Conservation (phyloP, 2,113 vertebrate species). For the Alethe diademata region DNA sequence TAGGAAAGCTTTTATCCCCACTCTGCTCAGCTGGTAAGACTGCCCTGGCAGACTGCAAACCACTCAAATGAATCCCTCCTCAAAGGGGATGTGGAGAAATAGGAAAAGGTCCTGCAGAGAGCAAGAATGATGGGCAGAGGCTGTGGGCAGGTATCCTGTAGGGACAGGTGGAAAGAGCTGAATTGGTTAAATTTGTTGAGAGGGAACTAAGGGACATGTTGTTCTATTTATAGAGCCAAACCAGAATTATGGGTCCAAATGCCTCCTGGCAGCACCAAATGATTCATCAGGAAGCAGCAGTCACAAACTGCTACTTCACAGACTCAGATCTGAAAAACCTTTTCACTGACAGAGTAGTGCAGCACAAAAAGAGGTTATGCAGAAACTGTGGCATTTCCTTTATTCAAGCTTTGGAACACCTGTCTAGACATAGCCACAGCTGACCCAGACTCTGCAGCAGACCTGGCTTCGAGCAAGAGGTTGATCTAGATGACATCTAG, state of each 20-base stretch:
- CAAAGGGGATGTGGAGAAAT: neutral
- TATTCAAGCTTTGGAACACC: neutral
- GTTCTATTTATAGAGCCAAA: accelerated
- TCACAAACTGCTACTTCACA: neutral
- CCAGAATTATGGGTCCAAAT: neutral
- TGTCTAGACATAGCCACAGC: neutral
- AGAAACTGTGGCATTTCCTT: neutral
- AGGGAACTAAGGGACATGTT: neutral
- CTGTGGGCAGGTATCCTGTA: neutral
- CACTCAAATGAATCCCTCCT: neutral
- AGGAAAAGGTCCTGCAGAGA: neutral
- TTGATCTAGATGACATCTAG: neutral
- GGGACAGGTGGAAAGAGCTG: neutral
- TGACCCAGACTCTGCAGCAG: neutral
- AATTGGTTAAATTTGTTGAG: neutral
- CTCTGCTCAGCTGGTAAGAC: neutral
- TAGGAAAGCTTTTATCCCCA: neutral
- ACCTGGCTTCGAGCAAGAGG: neutral
- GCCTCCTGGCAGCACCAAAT: neutral
- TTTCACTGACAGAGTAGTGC: neutral
- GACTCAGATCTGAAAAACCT: neutral
- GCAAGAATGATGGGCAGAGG: neutral
- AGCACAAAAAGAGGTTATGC: neutral
- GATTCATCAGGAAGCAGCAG: neutral
- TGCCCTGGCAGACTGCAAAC: neutral